Evolutionary conservation across 92 coral and sea anemone genomes (phyloP), one percentile per base, ranked within the genome.

Genomic region (Isaurus tuberculatus): DNA sequence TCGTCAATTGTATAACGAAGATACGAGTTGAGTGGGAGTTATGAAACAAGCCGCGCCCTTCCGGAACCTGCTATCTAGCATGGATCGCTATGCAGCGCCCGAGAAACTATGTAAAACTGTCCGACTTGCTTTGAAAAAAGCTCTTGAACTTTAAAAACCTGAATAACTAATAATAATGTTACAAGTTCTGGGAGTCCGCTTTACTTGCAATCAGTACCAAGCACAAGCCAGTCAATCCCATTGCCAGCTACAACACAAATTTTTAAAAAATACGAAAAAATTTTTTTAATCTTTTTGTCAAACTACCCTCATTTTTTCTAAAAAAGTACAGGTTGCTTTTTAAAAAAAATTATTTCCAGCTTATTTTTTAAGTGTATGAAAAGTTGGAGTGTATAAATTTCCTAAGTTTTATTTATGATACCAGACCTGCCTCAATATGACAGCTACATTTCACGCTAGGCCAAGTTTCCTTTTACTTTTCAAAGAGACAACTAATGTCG

Each of bases 321-420:
- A 19, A 63, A 25, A 4, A 16, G 17, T 63, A 26, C 3, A 27
- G 49, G 36, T 43, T 44, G 78, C 20, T 26, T 25, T 44, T 72
- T 72, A 72, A 71, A 64, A 43, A 19, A 43, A 3, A 26, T 63
- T 72, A 26, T 72, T 72, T 25, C 78, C 6, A 23, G 23, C 34
- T 5, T 9, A 7, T 7, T 7, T 0, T 4, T 72, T 72, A 44
- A 72, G 26, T 27, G 60, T 44, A 72, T 72, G 61, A 26, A 72
- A 20, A 72, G 20, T 26, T 44, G 16, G 61, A 72, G 36, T 72
- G 78, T 29, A 27, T 63, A 63, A 63, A 63, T 72, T 43, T 72
- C 33, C 60, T 44, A 19, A 72, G 53, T 27, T 42, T 27, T 26
- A 44, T 72, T 43, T 23, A 22, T 46, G 51, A 72, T 72, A 72